These are phyloP conservation scores for Thelaira solivaga DNA, from an alignment of 2,888 invertebrate species.

Conservation along the genomic window DNA sequence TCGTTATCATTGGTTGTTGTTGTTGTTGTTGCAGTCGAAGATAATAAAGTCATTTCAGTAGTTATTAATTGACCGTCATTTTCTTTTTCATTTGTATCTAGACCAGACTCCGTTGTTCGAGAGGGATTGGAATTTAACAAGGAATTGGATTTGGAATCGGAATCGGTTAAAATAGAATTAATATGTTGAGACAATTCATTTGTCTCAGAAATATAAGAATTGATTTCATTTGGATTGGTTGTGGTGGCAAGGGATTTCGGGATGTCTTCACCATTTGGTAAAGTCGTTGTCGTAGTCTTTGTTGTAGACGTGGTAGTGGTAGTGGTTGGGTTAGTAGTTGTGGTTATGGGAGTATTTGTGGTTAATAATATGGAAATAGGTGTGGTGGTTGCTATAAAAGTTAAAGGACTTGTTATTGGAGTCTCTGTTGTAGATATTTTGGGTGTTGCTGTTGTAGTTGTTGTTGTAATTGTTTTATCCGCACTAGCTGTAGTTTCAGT, in stretches of 20 bases:
- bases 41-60: constrained; percentile 47
- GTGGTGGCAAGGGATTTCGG: constrained; percentile 55
- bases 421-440: constrained; percentile 67
- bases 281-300: constrained; percentile 58
- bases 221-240: constrained; percentile 56
- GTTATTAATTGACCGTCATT: constrained; percentile 46
- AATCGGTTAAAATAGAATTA: constrained; percentile 61
- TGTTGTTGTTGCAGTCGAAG: constrained; percentile 22
- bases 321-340: constrained; percentile 63
- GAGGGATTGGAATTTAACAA: constrained; percentile 58
- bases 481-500: constrained; percentile 64
- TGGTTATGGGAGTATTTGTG: constrained; percentile 59
- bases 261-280: constrained; percentile 33
- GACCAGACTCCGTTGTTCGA: constrained; percentile 65
- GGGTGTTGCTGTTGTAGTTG: constrained; percentile 64
- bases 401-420: constrained; percentile 65
- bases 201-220: constrained; percentile 53
- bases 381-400: constrained; percentile 66
- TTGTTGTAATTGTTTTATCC: constrained; percentile 65
- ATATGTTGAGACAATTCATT: constrained; percentile 57
- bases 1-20: constrained; percentile 25
- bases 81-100: constrained; percentile 63
- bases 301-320: constrained; percentile 65
- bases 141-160: too few relatives aligned
- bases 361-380: constrained; percentile 66